Evolutionary conservation across 1,140 invertebrate genomes (phyloP).

Genomic region (Bombus huntii): DNA sequence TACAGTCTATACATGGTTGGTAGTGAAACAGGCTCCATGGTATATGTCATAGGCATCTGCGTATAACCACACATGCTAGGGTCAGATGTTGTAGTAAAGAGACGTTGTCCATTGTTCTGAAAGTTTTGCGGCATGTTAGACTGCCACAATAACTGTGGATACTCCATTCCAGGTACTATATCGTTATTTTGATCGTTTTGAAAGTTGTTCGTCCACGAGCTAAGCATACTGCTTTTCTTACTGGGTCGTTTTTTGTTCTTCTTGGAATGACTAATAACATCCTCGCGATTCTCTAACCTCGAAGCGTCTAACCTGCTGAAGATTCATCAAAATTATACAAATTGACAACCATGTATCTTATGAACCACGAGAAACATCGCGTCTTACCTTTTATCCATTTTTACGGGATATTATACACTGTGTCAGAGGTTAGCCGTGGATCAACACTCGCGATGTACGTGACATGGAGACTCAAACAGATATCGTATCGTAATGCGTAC

Average conservation of each 20-base stretch:
- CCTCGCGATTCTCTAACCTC: slow-evolving; percentile 19
- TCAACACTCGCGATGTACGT: slow-evolving; percentile 2
- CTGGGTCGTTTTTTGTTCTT: slow-evolving; percentile 56
- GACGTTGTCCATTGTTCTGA: slow-evolving; percentile 74
- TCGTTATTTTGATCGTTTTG: slow-evolving; percentile 37
- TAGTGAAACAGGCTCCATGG: slow-evolving; percentile 83
- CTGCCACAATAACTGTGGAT: slow-evolving; percentile 59
- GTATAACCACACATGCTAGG: slow-evolving; percentile 83
- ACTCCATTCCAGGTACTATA: slow-evolving; percentile 38
- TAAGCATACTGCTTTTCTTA: slow-evolving; percentile 36
- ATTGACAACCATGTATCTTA: not conserved
- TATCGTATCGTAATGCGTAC: not conserved
- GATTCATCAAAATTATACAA: not conserved
- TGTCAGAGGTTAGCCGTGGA: slow-evolving; percentile 38
- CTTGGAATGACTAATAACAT: slow-evolving; percentile 29
- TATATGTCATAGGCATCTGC: slow-evolving; percentile 79
- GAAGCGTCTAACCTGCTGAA: slow-evolving; percentile 39
- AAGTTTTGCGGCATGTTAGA: slow-evolving; percentile 45
- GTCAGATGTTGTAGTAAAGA: slow-evolving; percentile 82
- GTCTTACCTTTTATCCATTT: slow-evolving; percentile 60
- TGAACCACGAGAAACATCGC: too few species aligned
- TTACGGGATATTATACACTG: not conserved
- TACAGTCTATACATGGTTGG: slow-evolving; percentile 78
- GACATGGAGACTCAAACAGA: slow-evolving; percentile 20
- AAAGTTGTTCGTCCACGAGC: slow-evolving; percentile 21